Percentiles rank a stretch among this genome's conserved stretches.
Evolutionary conservation across 2,888 invertebrate genomes (phyloP).

Genomic region (Xylota segnis): DNA sequence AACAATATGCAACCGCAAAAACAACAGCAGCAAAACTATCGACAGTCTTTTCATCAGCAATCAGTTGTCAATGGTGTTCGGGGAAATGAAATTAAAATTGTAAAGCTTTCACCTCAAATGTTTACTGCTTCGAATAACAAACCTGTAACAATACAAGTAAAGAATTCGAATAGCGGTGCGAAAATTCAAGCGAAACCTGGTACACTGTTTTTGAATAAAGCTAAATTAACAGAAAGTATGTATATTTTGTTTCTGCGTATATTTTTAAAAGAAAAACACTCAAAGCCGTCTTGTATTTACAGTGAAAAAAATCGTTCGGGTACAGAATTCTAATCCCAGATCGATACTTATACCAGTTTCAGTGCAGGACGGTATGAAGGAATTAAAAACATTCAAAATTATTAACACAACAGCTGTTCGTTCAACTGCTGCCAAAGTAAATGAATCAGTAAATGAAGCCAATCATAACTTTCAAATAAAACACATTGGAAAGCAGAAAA

Average conservation of each 20-base stretch:
- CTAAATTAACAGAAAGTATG: slow-evolving; percentile 76
- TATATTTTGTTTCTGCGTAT: background rate
- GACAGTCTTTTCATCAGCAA: slow-evolving; percentile 26
- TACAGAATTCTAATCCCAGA: slow-evolving; percentile 85
- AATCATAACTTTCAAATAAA: slow-evolving; percentile 39
- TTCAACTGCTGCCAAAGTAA: slow-evolving; percentile 79
- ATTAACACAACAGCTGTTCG: slow-evolving; percentile 87
- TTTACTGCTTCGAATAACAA: slow-evolving; percentile 75
- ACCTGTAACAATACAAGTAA: slow-evolving; percentile 78
- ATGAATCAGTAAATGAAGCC: slow-evolving; percentile 28
- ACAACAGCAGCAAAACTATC: slow-evolving; percentile 29
- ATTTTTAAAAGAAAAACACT: background rate
- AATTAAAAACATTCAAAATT: slow-evolving; percentile 90
- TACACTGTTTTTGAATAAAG: slow-evolving; percentile 77
- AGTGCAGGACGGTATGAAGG: slow-evolving; percentile 88
- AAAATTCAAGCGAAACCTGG: slow-evolving; percentile 78
- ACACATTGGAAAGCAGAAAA: slow-evolving; percentile 32
- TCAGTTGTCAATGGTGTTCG: slow-evolving; percentile 28
- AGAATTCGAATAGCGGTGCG: slow-evolving; percentile 75
- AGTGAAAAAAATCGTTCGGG: slow-evolving; percentile 78
- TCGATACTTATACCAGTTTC: slow-evolving; percentile 90
- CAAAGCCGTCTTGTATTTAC: slow-evolving; percentile 17
- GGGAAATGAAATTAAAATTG: slow-evolving; percentile 77
- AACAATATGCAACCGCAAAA: slow-evolving; percentile 35
- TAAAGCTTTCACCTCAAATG: slow-evolving; percentile 77